Conservation (phyloP, 2,888 invertebrate genomes). For the Zaprionus obscuricornis region DNA sequence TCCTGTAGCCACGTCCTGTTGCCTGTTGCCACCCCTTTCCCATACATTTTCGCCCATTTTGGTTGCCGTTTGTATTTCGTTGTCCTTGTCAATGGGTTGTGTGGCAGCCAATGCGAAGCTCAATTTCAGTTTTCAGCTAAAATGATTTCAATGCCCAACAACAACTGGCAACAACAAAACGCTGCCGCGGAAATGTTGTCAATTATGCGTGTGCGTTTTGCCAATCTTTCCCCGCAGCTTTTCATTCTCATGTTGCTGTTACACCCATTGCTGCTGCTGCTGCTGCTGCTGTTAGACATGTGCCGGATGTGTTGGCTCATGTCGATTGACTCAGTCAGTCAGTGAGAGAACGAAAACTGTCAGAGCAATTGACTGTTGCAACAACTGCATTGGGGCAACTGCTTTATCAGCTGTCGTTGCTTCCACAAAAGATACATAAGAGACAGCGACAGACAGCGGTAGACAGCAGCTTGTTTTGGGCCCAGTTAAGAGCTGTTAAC, state of each 20-base stretch:
- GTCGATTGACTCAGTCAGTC: conserved; percentile 26
- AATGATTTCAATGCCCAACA: conserved; percentile 55
- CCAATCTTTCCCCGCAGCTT: conserved; percentile 27
- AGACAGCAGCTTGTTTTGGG: no score
- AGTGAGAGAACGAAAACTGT: conserved; percentile 10
- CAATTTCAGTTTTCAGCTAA: conserved; percentile 53
- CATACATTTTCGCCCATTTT: no score
- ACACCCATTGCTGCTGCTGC: no score
- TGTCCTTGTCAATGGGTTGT: neutral
- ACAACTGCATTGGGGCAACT: no score
- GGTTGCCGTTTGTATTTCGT: no score
- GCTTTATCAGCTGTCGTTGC: no score
- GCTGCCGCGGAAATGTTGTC: conserved; percentile 67
- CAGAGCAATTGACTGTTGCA: conserved; percentile 37
- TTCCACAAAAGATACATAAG: no score
- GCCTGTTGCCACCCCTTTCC: no score
- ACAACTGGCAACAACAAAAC: conserved; percentile 46
- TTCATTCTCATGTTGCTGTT: no score
- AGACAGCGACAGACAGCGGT: no score
- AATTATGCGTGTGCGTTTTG: conserved; percentile 60
- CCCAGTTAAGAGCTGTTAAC: no score
- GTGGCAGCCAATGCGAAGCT: conserved; percentile 31
- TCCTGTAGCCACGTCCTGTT: neutral
- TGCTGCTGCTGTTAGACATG: conserved; percentile 24
- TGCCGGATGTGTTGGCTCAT: conserved; percentile 38